A percentile compares a stretch with the other conserved stretches of the same genome.
Evolutionary conservation across 1,140 invertebrate genomes (phyloP).

Genomic region (Lepidotrigona ventralis): DNA sequence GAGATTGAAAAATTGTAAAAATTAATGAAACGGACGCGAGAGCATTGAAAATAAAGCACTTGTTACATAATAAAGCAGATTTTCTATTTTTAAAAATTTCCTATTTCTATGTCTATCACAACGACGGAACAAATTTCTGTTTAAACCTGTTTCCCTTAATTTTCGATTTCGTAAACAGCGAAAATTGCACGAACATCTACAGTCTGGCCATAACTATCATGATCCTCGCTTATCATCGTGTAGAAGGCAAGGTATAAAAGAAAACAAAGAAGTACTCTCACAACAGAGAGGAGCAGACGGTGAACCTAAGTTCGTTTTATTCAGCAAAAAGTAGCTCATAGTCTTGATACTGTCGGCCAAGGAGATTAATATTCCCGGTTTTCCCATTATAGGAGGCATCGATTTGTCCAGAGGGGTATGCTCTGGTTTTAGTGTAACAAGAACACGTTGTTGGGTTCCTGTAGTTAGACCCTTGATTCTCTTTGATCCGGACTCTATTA

Average conservation of each 20-base stretch:
- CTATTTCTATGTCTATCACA: too few species aligned
- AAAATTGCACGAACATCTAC: too few species aligned
- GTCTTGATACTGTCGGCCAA: neutral
- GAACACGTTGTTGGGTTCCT: constrained; percentile 12
- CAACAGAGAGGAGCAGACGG: neutral
- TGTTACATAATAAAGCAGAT: neutral
- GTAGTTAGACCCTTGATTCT: constrained; percentile 23
- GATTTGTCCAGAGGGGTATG: constrained; percentile 1
- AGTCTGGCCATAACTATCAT: too few species aligned
- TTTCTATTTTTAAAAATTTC: neutral
- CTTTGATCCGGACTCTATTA: constrained; percentile 39
- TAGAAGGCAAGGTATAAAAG: neutral
- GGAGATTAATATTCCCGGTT: constrained; percentile 31
- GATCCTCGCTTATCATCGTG: neutral
- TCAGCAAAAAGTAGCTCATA: neutral
- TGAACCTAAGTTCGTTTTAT: neutral
- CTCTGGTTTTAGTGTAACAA: constrained; percentile 1
- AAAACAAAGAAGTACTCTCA: neutral
- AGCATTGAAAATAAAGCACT: too few species aligned
- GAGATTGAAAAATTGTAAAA: neutral
- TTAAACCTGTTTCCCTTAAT: neutral
- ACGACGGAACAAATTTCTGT: too few species aligned
- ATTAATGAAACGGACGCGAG: neutral
- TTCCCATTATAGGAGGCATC: constrained; percentile 19
- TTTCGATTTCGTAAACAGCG: neutral